Base-by-base conservation (phyloP, 2,797 vertebrate species). In the Bryconaethiops microstoma region DNA sequence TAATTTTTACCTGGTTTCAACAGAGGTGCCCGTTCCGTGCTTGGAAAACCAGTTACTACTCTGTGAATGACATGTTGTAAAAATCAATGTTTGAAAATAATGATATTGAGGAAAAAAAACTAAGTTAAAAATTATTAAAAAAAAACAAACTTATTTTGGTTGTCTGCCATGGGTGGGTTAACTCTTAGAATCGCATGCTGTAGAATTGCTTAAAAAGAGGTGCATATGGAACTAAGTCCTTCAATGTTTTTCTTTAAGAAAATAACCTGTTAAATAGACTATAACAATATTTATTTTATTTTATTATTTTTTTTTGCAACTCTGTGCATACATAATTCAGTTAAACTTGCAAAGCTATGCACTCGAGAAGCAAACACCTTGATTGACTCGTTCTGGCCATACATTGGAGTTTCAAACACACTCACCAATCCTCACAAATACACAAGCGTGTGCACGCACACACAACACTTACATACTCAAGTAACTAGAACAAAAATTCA, bases 81-180 rank as follows among this genome's bases (percentile, higher is more conserved):
- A 98, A 98, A 98, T 97, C 95, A 96, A 97, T 98, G 97, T 98
- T 98, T 97, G 96, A 96, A 98, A 98, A 99, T 97, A 97, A 97
- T 96, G 95, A 97, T 98, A 96, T 95, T 96, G 95, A 76, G 16
- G 96, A 94, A 79, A 73, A 70, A 96, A 94, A 95, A 23, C 97
- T 97, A 97, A 97, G 96, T 97, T 97, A 97, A 97, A 95, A 94
- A 96, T 63, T 74, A 83, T n/a, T n/a, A n/a, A 88, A 91, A 91
- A 90, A 90, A 92, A 92, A 89, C 90, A 89, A 87, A 74, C 73
- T 86, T 86, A 84, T 94, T 96, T 95, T 95, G 29, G 1, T 96
- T 94, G 95, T 98, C 97, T 97, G 96, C 96, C 95, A 96, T 95
- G 95, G 96, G 95, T 97, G 96, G 97, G 97, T 96, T 97, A 96